phyloP scores from a whole-genome alignment of 2,888 invertebrate species.

The Ichneumoninae sp. region DNA sequence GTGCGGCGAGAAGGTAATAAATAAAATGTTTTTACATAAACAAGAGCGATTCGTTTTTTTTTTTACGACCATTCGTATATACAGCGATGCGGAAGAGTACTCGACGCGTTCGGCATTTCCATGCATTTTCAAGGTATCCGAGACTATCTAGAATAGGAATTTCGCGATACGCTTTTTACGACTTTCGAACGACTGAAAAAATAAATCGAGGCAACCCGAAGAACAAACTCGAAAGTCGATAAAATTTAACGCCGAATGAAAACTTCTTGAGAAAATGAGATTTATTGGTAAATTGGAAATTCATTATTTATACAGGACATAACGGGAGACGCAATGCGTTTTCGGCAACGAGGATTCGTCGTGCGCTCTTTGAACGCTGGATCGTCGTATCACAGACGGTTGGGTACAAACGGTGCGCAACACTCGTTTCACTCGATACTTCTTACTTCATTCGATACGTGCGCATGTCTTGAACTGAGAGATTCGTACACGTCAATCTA shows the following conservation, averaged over 20 bases:
- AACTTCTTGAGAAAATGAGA: not conserved
- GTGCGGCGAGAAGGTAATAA: slow-evolving; percentile 22
- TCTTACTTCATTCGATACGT: not conserved
- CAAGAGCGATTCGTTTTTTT: slow-evolving; percentile 5
- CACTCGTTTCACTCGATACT: not conserved
- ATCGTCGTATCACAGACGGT: slow-evolving; percentile 9
- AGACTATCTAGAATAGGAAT: not conserved
- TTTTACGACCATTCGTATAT: not conserved
- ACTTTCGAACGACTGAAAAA: not conserved
- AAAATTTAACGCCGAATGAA: not conserved
- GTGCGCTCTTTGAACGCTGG: not conserved
- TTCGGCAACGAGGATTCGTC: not conserved
- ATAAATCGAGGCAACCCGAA: no score
- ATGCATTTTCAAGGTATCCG: not conserved
- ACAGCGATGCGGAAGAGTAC: not conserved
- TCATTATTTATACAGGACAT: slow-evolving; percentile 5
- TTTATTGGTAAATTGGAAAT: slow-evolving; percentile 19
- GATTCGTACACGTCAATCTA: no score
- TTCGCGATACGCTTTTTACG: not conserved
- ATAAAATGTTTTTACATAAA: slow-evolving; percentile 64
- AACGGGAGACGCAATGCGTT: not conserved
- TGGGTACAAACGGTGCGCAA: not conserved
- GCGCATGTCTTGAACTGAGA: not conserved
- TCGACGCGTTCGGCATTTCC: not conserved
- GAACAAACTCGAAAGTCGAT: not conserved